Evolutionary conservation across 2,888 invertebrate genomes (phyloP), one percentile per base, ranked within the genome.

Genomic region (Sialis lutaria): DNA sequence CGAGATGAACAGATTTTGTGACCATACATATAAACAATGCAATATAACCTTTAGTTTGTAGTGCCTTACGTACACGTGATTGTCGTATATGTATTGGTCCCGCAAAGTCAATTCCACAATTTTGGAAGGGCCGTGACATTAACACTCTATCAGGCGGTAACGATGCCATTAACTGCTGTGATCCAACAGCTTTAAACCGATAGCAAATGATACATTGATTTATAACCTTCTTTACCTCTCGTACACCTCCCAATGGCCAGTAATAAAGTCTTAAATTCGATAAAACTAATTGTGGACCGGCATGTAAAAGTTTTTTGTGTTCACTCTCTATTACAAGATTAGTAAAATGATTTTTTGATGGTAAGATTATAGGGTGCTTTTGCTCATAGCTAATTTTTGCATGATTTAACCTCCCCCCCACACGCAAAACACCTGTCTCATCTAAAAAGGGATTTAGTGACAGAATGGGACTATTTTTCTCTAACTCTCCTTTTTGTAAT

Each of bases 371-470:
- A n/a, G n/a, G n/a, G n/a, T n/a, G n/a, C n/a, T n/a, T n/a, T n/a
- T n/a, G n/a, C n/a, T n/a, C n/a, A n/a, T n/a, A n/a, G n/a, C n/a
- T n/a, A n/a, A n/a, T n/a, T n/a, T 30, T 45, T 4, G 45, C 6
- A 33, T 10, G 12, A 31, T 10, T 9, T 6, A 48, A 9, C 35
- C 48, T 9, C 7, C 40, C 46, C 31, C 45, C 45, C 5, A 41
- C 45, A 8, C 46, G 12, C 10, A 48, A 6, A 46, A 48, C 12
- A 13, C 34, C 39, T 5, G n/a, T 9, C 5, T 30, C 9, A 32
- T 47, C 47, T 12, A 47, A 4, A 13, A 47, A 47, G 5, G 44
- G 47, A 9, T 10, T 44, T 34, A 47, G 10, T 6, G 31, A 9
- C 4, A 40, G 30, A 22, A 42, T n/a, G 7, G 6, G 10, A 31